Percentiles rank a stretch among this genome's conserved stretches.
phyloP scores from a whole-genome alignment of 64 coral and sea anemone genomes.

The Dendrophyllia cribrosa region DNA sequence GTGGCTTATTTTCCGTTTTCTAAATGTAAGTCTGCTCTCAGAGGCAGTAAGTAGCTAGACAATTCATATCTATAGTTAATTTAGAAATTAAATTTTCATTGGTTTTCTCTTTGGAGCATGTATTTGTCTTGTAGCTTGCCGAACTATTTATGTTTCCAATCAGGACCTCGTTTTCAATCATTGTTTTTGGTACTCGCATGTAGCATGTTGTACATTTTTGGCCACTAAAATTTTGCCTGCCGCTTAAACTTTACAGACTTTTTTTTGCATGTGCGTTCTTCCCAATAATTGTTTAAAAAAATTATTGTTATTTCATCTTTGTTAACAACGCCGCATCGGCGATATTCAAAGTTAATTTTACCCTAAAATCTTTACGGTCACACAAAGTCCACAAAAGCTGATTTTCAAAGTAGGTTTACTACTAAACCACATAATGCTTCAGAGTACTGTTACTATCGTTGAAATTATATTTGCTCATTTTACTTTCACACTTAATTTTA shows the following conservation, averaged over 20 bases:
- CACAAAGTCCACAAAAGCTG: background rate
- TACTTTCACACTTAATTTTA: background rate
- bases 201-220: background rate
- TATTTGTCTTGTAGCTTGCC: background rate
- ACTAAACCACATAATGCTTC: background rate
- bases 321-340: background rate
- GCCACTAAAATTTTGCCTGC: background rate
- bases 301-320: background rate
- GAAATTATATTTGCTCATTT: background rate
- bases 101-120: no score
- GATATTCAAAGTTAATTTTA: background rate
- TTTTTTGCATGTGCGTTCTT: background rate
- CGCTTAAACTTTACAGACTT: background rate
- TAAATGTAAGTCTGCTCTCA: no score
- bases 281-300: background rate
- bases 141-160: background rate
- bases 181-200: background rate
- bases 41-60: no score
- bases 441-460: background rate
- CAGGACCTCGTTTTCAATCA: background rate
- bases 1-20: no score
- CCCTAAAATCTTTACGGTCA: background rate
- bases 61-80: no score
- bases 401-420: background rate
- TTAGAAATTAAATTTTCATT: no score